phyloP scores from a whole-genome alignment of 2,888 invertebrate species.

The Calephelis perditalis region DNA sequence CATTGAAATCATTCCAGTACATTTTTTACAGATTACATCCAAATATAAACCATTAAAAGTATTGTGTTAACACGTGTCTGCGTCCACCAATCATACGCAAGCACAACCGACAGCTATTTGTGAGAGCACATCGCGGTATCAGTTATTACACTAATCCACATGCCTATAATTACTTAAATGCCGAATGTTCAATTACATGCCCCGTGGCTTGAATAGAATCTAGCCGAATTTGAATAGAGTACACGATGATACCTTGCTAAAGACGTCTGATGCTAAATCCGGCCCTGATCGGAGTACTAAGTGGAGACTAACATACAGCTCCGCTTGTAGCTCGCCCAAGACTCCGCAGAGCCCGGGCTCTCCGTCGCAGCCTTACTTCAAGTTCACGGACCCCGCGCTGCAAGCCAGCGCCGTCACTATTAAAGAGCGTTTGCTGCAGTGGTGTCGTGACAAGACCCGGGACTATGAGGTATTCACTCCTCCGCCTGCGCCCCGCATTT shows the following conservation, averaged over 20 bases:
- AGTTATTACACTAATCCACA: conserved; percentile 27
- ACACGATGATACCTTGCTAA: background rate
- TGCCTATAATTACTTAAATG: conserved; percentile 3
- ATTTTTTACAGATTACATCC: conserved; percentile 2
- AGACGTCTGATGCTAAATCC: conserved; percentile 13
- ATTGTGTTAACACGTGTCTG: conserved; percentile 47
- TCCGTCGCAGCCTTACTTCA: conserved; percentile 87
- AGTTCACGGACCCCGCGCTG: conserved; percentile 94
- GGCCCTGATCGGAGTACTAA: conserved; percentile 23
- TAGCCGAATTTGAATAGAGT: background rate
- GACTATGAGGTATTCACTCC: conserved; percentile 92
- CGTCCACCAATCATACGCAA: conserved; percentile 32
- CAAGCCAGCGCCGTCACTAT: conserved; percentile 95
- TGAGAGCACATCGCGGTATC: conserved; percentile 32
- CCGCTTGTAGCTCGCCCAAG: conserved; percentile 84
- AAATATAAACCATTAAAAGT: conserved; percentile 15
- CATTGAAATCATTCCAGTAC: background rate
- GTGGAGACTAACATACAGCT: conserved; percentile 63
- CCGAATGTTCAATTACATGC: background rate
- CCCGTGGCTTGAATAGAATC: background rate
- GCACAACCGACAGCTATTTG: conserved; percentile 41
- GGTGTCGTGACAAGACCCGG: conserved; percentile 98
- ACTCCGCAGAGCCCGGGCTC: conserved; percentile 81
- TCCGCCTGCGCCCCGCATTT: conserved; percentile 29
- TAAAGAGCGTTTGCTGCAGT: conserved; percentile 97